These are phyloP conservation scores for Smutsia gigantea DNA, from an alignment of 2,797 vertebrate genomes.

Conservation along the genomic window DNA sequence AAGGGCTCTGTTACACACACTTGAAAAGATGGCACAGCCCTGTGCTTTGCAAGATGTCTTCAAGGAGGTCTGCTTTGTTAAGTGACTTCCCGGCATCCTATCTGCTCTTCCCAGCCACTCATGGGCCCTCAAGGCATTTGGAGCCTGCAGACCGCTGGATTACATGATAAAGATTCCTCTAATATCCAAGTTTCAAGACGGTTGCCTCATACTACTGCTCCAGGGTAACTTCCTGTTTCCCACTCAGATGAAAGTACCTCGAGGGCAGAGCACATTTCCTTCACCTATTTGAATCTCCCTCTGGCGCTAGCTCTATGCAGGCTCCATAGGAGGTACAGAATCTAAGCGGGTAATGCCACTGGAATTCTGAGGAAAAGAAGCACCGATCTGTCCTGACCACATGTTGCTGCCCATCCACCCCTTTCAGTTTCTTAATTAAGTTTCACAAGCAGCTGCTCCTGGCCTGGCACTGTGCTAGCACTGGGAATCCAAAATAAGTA, in stretches of 20 bases:
- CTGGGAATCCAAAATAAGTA: neutral
- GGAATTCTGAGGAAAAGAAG: constrained; percentile 14
- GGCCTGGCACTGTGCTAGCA: neutral
- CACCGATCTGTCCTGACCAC: neutral
- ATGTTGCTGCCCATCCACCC: neutral
- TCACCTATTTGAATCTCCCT: neutral
- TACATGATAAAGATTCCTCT: neutral
- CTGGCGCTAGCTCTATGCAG: neutral
- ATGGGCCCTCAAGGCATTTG: neutral
- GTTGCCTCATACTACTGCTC: neutral
- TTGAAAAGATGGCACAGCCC: neutral
- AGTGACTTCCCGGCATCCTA: constrained; percentile 11
- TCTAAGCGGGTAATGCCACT: neutral
- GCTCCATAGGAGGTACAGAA: neutral
- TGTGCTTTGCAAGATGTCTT: constrained; percentile 13
- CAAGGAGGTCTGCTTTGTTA: constrained; percentile 14
- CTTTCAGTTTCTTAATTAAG: constrained; percentile 39
- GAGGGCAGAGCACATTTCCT: neutral
- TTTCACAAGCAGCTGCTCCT: constrained; percentile 27
- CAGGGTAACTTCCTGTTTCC: neutral
- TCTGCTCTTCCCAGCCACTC: neutral
- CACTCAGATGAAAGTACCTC: constrained; percentile 6
- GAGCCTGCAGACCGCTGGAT: neutral
- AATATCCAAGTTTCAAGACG: neutral
- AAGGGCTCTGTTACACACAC: neutral